These are phyloP conservation scores for Drosophila recens DNA, from an alignment of 2,888 invertebrate genomes.

Conservation along the genomic window DNA sequence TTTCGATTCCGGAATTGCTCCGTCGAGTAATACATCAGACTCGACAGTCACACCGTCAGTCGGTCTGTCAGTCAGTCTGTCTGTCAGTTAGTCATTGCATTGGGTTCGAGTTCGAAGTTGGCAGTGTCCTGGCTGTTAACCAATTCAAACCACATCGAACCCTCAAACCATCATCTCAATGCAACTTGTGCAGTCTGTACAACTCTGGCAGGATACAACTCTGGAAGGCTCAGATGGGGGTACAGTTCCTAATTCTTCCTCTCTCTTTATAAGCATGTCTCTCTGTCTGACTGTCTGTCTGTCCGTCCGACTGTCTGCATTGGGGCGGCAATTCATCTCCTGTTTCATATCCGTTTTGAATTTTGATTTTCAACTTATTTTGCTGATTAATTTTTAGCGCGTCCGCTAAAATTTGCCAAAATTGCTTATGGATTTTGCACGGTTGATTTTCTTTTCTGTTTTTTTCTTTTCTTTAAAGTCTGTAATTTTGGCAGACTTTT, in stretches of 20 bases:
- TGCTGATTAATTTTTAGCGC: constrained; percentile 56
- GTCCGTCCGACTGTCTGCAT: constrained; percentile 1
- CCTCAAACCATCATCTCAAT: constrained; percentile 34
- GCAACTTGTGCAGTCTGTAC: constrained; percentile 56
- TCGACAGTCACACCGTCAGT: constrained; percentile 22
- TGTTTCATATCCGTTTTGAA: constrained; percentile 71
- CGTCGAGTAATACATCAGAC: constrained; percentile 61
- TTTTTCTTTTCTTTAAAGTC: neutral
- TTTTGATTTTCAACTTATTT: constrained; percentile 45
- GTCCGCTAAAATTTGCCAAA: constrained; percentile 39
- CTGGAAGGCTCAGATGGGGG: constrained; percentile 25
- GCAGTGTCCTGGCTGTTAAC: constrained; percentile 30
- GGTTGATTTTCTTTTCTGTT: constrained; percentile 1
- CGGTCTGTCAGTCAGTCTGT: constrained; percentile 5
- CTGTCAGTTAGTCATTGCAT: neutral
- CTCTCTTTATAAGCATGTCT: neutral
- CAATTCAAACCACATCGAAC: constrained; percentile 59
- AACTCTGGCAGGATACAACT: constrained; percentile 31
- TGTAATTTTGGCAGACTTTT: constrained; percentile 39
- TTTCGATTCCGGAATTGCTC: constrained; percentile 34
- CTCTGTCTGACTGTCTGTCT: neutral
- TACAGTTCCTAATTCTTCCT: constrained; percentile 40
- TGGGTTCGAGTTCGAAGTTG: constrained; percentile 11
- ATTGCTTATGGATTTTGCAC: constrained; percentile 51
- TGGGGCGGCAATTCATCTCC: constrained; percentile 70